Evolutionary conservation across 2,888 invertebrate species (phyloP), one percentile per base, ranked within the genome.

Genomic region (Latrodectus hesperus): DNA sequence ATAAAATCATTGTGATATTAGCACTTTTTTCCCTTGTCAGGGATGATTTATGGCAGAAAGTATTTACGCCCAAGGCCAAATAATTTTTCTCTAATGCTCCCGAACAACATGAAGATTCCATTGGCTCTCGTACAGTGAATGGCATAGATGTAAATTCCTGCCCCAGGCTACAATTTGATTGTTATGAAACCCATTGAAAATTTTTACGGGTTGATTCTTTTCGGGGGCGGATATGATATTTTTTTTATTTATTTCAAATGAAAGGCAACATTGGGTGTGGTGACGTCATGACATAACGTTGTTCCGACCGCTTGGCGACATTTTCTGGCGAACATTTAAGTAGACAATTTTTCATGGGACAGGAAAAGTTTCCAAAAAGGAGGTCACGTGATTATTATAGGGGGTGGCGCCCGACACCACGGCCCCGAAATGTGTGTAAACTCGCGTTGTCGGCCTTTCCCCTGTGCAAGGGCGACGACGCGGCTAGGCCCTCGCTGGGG

Each of bases 341-440:
- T 26, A 76, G 83, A 71, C 83, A 76, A 83, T 83, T 83, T 83
- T 83, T 83, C 83, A 83, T 77, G 17, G 76, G 68, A 17, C 70
- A 65, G 76, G 64, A 83, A 83, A 83, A 74, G 73, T 81, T 74
- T 71, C 64, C 65, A 76, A 83, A 83, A 83, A 83, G 83, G 76
- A 83, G 83, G 83, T 83, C 83, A 76, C 71, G 76, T 83, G 83
- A 83, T 83, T 83, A 83, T 83, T 83, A 83, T 71, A 83, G 76
- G 83, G 83, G 83, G 83, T 83, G 83, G 83, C 83, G 83, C 83
- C 83, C 83, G 83, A 83, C 83, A 76, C 51, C 52, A 53, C 65
- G 83, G 76, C 83, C 82, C 75, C 82, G 53, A 55, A 70, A 53
- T 70, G 80, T 80, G 80, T 83, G 83, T 77, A 83, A 83, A 76